Conservation (phyloP, 2,888 invertebrate genomes). For the Malthinus flaveolus region DNA sequence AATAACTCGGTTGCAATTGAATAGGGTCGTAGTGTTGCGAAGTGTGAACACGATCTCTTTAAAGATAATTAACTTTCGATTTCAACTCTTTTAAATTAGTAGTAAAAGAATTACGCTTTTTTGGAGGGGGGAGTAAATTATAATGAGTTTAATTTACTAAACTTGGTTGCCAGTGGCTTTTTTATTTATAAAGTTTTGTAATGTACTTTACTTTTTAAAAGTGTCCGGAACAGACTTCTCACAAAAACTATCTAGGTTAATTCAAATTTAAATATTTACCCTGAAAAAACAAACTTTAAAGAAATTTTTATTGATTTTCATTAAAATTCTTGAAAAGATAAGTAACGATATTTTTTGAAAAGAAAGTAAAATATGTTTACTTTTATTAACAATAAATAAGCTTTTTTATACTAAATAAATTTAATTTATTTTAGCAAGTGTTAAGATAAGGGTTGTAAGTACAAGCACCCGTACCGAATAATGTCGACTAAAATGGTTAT, state of each 20-base stretch:
- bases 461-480: not conserved
- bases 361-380: too few species aligned
- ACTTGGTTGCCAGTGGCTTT: slow-evolving; percentile 16
- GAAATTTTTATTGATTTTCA: slow-evolving; percentile 3
- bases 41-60: too few species aligned
- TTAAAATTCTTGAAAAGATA: not conserved
- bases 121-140: too few species aligned
- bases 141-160: too few species aligned
- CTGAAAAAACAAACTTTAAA: slow-evolving; percentile 7
- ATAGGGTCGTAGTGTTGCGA: too few species aligned
- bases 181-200: slow-evolving; percentile 10
- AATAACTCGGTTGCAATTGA: too few species aligned
- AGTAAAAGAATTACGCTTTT: too few species aligned
- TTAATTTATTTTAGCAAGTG: not conserved
- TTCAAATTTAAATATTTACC: slow-evolving; percentile 21
- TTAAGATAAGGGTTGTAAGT: slow-evolving; percentile 5
- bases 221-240: slow-evolving; percentile 14
- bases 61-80: too few species aligned
- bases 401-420: too few species aligned
- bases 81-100: too few species aligned
- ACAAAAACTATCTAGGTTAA: slow-evolving; percentile 16
- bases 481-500: slow-evolving; percentile 2
- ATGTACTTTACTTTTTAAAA: slow-evolving; percentile 23
- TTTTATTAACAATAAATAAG: too few species aligned
- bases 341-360: too few species aligned